These are phyloP conservation scores for Masticophis lateralis DNA, from an alignment of 2,797 vertebrate genomes.

Conservation along the genomic window DNA sequence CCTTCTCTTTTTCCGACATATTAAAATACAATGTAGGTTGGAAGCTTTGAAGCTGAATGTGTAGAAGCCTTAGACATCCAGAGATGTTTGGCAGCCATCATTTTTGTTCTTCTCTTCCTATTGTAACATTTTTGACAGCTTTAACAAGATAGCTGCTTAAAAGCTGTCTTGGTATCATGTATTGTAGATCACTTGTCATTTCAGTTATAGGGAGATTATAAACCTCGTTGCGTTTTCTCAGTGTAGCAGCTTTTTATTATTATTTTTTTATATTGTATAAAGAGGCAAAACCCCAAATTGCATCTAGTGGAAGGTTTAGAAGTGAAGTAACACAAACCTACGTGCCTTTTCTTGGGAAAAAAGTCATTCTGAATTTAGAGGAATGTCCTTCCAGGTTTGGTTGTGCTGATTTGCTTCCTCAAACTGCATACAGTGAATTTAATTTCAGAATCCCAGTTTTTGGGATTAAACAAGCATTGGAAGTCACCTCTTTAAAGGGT, in stretches of 20 bases:
- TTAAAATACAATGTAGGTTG: background rate
- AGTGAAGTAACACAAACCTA: background rate
- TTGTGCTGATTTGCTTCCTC: background rate
- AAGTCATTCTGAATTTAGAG: background rate
- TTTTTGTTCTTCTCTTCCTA: background rate
- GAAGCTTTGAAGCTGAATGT: background rate
- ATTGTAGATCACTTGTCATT: constrained; percentile 7
- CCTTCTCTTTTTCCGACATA: background rate
- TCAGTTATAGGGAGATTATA: background rate
- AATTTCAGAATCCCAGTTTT: constrained; percentile 7
- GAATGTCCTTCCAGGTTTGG: background rate
- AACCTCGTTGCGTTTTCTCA: constrained; percentile 1
- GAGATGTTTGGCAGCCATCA: rapidly evolving
- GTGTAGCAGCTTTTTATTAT: background rate
- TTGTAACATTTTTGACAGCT: background rate
- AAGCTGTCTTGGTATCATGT: background rate
- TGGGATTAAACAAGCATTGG: constrained; percentile 17
- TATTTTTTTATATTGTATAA: background rate
- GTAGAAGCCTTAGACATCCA: background rate
- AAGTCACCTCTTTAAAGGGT: background rate
- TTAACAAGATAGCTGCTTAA: background rate
- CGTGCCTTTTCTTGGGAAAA: background rate
- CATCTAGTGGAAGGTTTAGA: constrained; percentile 13
- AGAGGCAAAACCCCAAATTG: constrained; percentile 8
- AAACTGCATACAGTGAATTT: constrained; percentile 14